Base-by-base conservation (phyloP, 2,113 vertebrate species). In the Pimephales promelas region DNA sequence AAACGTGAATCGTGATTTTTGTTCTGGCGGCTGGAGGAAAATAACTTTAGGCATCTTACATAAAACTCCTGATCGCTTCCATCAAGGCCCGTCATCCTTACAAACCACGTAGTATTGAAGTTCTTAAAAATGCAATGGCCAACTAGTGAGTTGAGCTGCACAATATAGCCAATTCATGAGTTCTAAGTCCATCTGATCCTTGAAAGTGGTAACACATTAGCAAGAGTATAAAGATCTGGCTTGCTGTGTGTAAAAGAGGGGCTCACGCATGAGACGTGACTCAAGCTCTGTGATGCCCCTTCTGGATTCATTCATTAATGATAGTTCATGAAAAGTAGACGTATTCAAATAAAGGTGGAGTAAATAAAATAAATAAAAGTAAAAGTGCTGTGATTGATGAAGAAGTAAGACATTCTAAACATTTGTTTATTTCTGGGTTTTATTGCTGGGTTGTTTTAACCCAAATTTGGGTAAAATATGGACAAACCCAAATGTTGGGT, bases 131-230 rank as follows among this genome's bases (percentile, higher is more conserved):
- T 0, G 34, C 22, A 68, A 34, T 10, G 20, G 64, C 34, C 64
- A 6, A 40, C 34, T 40, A 20, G 3, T 22, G 64, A 68, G 34
- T 16, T 45, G 68, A 72, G 40, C n/a, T 16, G 40, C 11, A 72
- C 1, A 5, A 45, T 72, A 47, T 9, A 14, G 68, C 22, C 68
- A 72, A 16, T 72, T 45, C 40, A 72, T 47, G 36, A 72, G 68
- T 72, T 72, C 22, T n/a, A 24, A 24, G 68, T 72, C 22, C 22
- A 45, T 47, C 40, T 16, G 40, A 72, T 26, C 22, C 40, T 45
- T 72, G 10, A 47, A 68, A 72, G 40, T 72, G 34, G 34, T 70
- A 72, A 72, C 13, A 7, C 11, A 72, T 72, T 26, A 71, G n/a
- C 24, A 7, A 16, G 68, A 3, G 40, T 45, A 72, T 47, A 72